Evolutionary conservation across 2,888 invertebrate genomes (phyloP).

Genomic region (Drosophila aldrichi): DNA sequence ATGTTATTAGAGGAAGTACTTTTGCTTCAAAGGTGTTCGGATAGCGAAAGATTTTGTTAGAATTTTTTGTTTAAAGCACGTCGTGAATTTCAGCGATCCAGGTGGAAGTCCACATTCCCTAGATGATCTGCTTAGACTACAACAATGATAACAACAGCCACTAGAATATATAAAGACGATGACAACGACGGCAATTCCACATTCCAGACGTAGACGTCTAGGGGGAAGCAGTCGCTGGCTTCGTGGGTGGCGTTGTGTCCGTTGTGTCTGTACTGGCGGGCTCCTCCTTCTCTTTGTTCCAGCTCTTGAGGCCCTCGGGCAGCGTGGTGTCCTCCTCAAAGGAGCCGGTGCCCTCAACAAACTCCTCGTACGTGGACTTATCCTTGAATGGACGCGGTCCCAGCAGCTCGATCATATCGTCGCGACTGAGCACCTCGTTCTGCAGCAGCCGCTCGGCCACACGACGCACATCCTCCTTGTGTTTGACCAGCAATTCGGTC

Average conservation of each 20-base stretch:
- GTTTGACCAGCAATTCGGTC: conserved; percentile 90
- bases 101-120: conserved; percentile 21
- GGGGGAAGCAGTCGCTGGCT: conserved; percentile 70
- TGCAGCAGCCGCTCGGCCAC: conserved; percentile 95
- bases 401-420: conserved; percentile 98
- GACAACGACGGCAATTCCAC: not conserved
- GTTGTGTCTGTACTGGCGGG: conserved; percentile 41
- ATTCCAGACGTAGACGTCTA: conserved; percentile 28
- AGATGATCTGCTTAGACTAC: conserved; percentile 45
- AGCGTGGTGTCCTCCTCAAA: conserved; percentile 98
- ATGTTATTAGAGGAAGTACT: not conserved
- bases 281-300: conserved; percentile 91
- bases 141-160: conserved; percentile 42
- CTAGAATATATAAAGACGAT: conserved; percentile 10
- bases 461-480: conserved; percentile 95
- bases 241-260: conserved; percentile 63
- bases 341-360: conserved; percentile 99
- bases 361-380: conserved; percentile 99
- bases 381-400: conserved; percentile 98
- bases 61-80: conserved; percentile 29
- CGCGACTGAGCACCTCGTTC: conserved; percentile 97
- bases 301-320: conserved; percentile 97
- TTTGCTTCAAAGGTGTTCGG: not conserved
- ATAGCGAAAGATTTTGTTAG: conserved; percentile 9
- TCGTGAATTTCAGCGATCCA: conserved; percentile 29